Conservation (phyloP, 2,888 invertebrate genomes). For the Melanophora roralis region DNA sequence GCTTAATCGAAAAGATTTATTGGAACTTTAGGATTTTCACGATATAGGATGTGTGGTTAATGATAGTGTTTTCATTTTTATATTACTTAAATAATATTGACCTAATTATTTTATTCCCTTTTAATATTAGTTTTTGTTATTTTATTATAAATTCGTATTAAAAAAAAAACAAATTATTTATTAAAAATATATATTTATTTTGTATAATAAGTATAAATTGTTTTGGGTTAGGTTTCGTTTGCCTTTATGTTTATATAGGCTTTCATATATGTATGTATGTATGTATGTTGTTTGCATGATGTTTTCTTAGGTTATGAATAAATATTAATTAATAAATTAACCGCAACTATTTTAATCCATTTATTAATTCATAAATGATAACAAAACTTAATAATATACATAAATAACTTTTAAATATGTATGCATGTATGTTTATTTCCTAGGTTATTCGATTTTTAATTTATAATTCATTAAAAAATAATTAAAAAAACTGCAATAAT, state of each 20-base stretch:
- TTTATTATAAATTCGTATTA: not conserved
- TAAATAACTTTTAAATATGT: constrained; percentile 33
- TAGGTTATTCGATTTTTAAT: constrained; percentile 13
- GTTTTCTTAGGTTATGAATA: constrained; percentile 4
- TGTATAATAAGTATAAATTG: not conserved
- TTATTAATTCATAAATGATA: constrained; percentile 46
- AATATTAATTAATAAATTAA: constrained; percentile 48
- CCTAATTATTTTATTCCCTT: constrained; percentile 42
- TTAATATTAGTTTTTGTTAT: constrained; percentile 29
- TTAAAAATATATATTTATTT: constrained; percentile 19
- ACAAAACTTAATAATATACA: constrained; percentile 53
- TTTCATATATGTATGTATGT: no score
- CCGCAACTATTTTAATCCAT: constrained; percentile 45
- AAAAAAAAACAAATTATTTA: not conserved
- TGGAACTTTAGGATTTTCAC: constrained; percentile 61
- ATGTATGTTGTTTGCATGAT: no score
- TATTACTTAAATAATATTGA: constrained; percentile 48
- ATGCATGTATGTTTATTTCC: not conserved
- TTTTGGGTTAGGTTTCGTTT: not conserved
- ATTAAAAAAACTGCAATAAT: constrained; percentile 24
- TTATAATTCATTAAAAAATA: constrained; percentile 1
- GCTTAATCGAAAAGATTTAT: constrained; percentile 47
- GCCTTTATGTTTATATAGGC: not conserved
- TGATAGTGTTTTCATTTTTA: constrained; percentile 17
- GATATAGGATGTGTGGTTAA: constrained; percentile 57